phyloP scores from a whole-genome alignment of 2,888 invertebrate genomes.

The Dermolepida albohirtum region DNA sequence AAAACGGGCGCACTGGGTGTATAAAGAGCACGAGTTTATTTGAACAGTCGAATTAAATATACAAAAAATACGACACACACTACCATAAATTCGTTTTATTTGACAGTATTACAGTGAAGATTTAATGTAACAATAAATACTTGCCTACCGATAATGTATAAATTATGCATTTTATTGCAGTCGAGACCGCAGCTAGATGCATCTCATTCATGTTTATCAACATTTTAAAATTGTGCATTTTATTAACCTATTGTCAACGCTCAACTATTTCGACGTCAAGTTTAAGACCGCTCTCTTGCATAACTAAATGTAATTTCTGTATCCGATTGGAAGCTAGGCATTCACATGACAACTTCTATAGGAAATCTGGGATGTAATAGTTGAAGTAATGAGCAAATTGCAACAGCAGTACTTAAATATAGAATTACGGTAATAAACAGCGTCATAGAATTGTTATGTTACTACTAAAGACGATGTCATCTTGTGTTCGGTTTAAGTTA shows the following conservation, averaged over 20 bases:
- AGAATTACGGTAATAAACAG: too few species aligned
- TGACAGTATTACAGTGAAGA: constrained; percentile 39
- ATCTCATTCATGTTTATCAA: constrained; percentile 35
- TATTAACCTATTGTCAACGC: constrained; percentile 39
- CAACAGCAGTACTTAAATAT: too few species aligned
- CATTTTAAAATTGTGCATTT: constrained; percentile 36
- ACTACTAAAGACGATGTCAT: too few species aligned
- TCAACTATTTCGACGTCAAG: constrained; percentile 31
- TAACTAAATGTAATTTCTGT: constrained; percentile 16
- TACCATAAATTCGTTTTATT: constrained; percentile 40
- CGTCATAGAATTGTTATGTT: too few species aligned
- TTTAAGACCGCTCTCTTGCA: constrained; percentile 16
- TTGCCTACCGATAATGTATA: constrained; percentile 40
- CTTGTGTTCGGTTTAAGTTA: too few species aligned
- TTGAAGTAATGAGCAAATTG: too few species aligned
- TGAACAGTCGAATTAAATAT: constrained; percentile 41
- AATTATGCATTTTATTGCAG: constrained; percentile 42
- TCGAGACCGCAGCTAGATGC: constrained; percentile 15
- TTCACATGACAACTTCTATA: background rate
- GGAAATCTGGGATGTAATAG: too few species aligned
- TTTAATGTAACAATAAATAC: constrained; percentile 40
- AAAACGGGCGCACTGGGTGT: constrained; percentile 19
- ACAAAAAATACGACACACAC: constrained; percentile 39
- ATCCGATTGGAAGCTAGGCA: background rate
- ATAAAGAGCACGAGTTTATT: constrained; percentile 36